A percentile compares a stretch with the other conserved stretches of the same genome.
Conservation (phyloP, 2,888 invertebrate species). For the Lapara coniferarum region DNA sequence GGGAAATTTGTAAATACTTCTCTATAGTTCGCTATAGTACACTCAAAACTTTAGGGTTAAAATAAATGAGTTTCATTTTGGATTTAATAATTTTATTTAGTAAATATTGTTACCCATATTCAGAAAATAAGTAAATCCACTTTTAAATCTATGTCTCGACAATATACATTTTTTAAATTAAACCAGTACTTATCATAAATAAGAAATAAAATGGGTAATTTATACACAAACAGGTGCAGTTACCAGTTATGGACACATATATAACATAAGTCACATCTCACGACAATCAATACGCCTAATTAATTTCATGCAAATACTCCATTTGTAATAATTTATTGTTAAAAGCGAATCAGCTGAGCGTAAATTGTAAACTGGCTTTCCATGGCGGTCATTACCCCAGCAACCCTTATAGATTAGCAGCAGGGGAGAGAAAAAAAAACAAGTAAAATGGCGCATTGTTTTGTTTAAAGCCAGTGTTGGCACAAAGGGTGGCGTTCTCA, state of each 20-base stretch:
- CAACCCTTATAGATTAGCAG: constrained; percentile 69
- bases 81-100: too few relatives aligned
- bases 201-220: too few relatives aligned
- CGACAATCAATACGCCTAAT: constrained; percentile 31
- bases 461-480: constrained; percentile 66
- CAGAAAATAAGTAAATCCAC: too few relatives aligned
- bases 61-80: too few relatives aligned
- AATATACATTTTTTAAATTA: too few relatives aligned
- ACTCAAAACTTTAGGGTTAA: too few relatives aligned
- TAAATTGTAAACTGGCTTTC: constrained; percentile 49
- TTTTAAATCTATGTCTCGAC: too few relatives aligned
- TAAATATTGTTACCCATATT: too few relatives aligned
- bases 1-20: too few relatives aligned
- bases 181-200: too few relatives aligned
- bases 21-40: too few relatives aligned
- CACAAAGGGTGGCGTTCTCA: constrained; percentile 72
- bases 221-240: neutral
- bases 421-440: constrained; percentile 50
- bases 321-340: constrained; percentile 36
- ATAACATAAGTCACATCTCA: neutral
- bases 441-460: constrained; percentile 73
- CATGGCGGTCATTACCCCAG: constrained; percentile 67
- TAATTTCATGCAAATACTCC: constrained; percentile 37
- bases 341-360: constrained; percentile 34
- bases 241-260: neutral